Conservation (phyloP, 2,113 vertebrate genomes). For the Mola mola region DNA sequence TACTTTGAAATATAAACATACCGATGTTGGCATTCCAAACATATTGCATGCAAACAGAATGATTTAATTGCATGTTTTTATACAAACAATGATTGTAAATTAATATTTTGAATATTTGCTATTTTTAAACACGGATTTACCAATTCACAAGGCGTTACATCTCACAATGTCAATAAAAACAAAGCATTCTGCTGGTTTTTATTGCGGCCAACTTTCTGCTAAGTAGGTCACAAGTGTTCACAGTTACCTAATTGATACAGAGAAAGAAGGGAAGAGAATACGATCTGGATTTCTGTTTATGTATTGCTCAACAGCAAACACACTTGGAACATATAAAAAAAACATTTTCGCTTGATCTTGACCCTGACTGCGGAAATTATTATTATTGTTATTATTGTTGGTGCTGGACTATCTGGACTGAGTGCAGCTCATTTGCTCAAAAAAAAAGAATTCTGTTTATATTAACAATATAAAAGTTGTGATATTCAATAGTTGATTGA, state of each 20-base stretch:
- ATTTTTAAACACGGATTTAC: not conserved
- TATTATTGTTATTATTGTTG: constrained; percentile 79
- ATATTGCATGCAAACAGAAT: not conserved
- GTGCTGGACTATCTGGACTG: constrained; percentile 80
- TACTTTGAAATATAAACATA: too few relatives aligned
- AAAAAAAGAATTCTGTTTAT: constrained; percentile 37
- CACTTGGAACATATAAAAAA: constrained; percentile 10
- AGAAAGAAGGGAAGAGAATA: constrained; percentile 14
- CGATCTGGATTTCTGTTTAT: too few relatives aligned
- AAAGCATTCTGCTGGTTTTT: not conserved
- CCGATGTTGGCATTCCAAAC: too few relatives aligned
- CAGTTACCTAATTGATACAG: constrained; percentile 23
- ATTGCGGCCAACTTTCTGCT: constrained; percentile 12
- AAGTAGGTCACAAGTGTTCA: constrained; percentile 42
- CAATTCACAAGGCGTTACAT: not conserved
- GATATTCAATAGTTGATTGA: too few relatives aligned
- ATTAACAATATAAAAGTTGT: too few relatives aligned
- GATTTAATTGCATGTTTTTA: not conserved
- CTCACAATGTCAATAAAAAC: constrained; percentile 2
- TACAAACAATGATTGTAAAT: not conserved
- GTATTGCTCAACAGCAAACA: too few relatives aligned
- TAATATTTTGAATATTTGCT: not conserved
- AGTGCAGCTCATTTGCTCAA: constrained; percentile 72
- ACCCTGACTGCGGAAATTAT: constrained; percentile 69
- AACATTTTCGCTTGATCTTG: not conserved